These are phyloP conservation scores for Darevskia nairensis DNA, from an alignment of 2,797 vertebrate genomes.

Conservation along the genomic window DNA sequence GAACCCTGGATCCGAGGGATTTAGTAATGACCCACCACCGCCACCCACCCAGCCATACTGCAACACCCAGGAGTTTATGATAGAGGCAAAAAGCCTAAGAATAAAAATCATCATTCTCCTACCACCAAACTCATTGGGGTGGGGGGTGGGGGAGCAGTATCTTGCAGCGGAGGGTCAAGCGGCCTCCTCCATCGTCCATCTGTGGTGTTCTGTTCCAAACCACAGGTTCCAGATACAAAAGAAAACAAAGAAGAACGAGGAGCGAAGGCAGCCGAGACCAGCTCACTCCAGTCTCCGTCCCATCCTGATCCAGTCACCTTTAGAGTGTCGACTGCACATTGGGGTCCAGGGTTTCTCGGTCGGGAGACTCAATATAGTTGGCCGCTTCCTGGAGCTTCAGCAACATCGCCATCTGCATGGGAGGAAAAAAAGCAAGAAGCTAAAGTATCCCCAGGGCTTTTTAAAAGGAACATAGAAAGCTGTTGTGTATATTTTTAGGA, in stretches of 20 bases:
- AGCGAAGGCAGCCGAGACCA: slow-evolving; percentile 27
- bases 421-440: background rate
- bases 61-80: slow-evolving; percentile 66
- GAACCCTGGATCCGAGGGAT: slow-evolving; percentile 5
- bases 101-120: slow-evolving; percentile 72
- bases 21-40: background rate
- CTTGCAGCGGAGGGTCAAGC: slow-evolving; percentile 39
- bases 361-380: slow-evolving; percentile 97
- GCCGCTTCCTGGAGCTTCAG: slow-evolving; percentile 98
- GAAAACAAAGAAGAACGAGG: slow-evolving; percentile 62
- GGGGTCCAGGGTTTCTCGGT: slow-evolving; percentile 89
- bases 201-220: slow-evolving; percentile 39
- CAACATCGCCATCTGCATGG: slow-evolving; percentile 95
- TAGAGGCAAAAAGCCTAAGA: slow-evolving; percentile 61
- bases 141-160: slow-evolving; percentile 38
- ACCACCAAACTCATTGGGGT: slow-evolving; percentile 55
- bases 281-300: slow-evolving; percentile 58
- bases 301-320: slow-evolving; percentile 49
- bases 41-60: slow-evolving; percentile 40
- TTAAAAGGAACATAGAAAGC: background rate
- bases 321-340: slow-evolving; percentile 80
- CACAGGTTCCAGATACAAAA: slow-evolving; percentile 40
- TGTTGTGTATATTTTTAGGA: too few species aligned
- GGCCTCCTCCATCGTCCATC: slow-evolving; percentile 37
- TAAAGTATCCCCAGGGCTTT: background rate